Evolutionary conservation across 2,797 vertebrate species (phyloP), one percentile per base, ranked within the genome.

Genomic region (Poecilia velifera): DNA sequence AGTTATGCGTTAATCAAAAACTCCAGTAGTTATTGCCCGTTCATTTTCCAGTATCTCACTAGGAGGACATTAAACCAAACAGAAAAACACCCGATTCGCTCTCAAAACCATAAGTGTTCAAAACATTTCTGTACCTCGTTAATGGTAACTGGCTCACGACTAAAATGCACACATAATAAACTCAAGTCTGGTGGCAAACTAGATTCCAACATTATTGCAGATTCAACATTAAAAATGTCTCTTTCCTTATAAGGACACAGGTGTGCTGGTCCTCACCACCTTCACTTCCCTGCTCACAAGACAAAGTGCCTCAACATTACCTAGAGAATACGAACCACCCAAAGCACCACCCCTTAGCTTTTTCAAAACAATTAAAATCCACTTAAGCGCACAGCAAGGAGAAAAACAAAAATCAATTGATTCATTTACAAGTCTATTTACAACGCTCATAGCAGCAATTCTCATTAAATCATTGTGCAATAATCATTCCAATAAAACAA

Each of bases 401-500:
- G 66, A 57, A 47, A 45, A n/a, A 22, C 36, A 66, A 78, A 73
- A 83, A 82, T 88, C 76, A 72, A 25, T 13, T 0, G 53, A 88
- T 92, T 80, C 66, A 81, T 88, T 86, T 88, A 92, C 86, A 93
- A 76, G 66, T 83, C 46, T 77, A 92, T 89, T 88, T 89, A 92
- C 86, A 91, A 87, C 72, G 87, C 85, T 87, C 87, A 90, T 93
- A 94, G 93, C 94, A 95, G 89, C 94, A 83, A 90, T 90, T 86
- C 86, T 74, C 84, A 87, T 78, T 43, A 68, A 88, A 93, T 92
- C 76, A 90, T 86, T 94, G 94, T 95, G 94, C 94, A 95, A 94
- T 78, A 90, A 83, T 92, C 39, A 79, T 90, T 86, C 72, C 89
- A 90, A 89, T 74, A 82, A 91, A 90, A 90, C 81, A 73, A 53